These are phyloP conservation scores for Psilopogon haemacephalus DNA, from an alignment of 2,113 vertebrate genomes.

Conservation along the genomic window DNA sequence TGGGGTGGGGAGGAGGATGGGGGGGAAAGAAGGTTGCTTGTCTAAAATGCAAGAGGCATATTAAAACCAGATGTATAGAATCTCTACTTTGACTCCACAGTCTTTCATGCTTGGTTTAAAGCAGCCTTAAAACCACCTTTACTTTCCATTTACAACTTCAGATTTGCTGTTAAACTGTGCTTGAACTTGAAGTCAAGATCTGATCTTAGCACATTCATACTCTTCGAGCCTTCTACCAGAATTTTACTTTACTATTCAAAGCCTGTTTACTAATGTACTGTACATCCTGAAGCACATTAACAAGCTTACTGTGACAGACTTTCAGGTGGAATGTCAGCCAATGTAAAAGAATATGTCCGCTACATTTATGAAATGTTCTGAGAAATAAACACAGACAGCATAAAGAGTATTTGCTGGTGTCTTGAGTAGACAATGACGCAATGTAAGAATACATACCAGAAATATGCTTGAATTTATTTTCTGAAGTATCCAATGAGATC, in stretches of 20 bases:
- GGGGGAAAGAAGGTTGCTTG: conserved; percentile 63
- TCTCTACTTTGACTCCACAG: conserved; percentile 74
- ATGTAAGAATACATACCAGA: conserved; percentile 34
- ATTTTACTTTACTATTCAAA: conserved; percentile 72
- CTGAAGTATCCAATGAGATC: background rate
- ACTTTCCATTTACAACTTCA: conserved; percentile 79
- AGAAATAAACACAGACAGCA: conserved; percentile 12
- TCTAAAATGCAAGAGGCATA: conserved; percentile 69
- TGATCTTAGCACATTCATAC: conserved; percentile 59
- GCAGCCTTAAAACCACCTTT: conserved; percentile 75
- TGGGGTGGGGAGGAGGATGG: too few relatives aligned
- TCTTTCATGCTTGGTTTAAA: conserved; percentile 80
- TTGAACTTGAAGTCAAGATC: conserved; percentile 78
- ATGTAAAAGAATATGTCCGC: conserved; percentile 43
- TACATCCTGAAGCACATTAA: conserved; percentile 68
- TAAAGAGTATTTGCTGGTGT: background rate
- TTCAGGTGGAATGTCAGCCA: conserved; percentile 69
- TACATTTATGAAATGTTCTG: conserved; percentile 11
- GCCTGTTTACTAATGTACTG: conserved; percentile 56
- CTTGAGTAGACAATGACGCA: conserved; percentile 30
- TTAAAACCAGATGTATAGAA: conserved; percentile 79
- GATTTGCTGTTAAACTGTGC: conserved; percentile 77
- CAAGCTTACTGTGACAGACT: conserved; percentile 58
- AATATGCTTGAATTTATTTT: conserved; percentile 27
- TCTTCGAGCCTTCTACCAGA: conserved; percentile 54